A percentile compares a stretch with the other conserved stretches of the same genome.
Conservation (phyloP, 2,113 vertebrate genomes). For the Coptodon bakossiorum region DNA sequence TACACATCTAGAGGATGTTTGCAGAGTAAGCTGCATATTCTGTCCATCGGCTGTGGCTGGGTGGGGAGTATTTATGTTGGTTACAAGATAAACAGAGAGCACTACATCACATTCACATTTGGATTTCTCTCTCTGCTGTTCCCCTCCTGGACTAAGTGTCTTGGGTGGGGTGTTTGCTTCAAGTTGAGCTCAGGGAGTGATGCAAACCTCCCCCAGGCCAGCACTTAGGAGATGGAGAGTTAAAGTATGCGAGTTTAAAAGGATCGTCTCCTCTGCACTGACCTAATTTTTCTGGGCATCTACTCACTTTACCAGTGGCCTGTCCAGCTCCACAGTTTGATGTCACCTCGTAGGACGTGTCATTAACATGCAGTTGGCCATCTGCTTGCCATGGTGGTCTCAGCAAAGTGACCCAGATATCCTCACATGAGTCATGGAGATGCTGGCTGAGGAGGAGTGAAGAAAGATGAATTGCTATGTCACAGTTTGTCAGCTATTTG, state of each 20-base stretch:
- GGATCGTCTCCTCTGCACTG: not conserved
- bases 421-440: not conserved
- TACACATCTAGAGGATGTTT: constrained; percentile 42
- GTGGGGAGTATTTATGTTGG: constrained; percentile 62
- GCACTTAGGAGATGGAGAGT: constrained; percentile 13
- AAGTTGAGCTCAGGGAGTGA: constrained; percentile 46
- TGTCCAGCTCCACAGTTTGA: not conserved
- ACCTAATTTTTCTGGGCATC: not conserved
- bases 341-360: not conserved
- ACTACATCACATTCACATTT: not conserved
- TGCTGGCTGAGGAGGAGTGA: not conserved
- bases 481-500: not conserved
- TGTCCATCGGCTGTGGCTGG: constrained; percentile 41
- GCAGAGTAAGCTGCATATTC: constrained; percentile 9
- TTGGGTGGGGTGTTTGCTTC: constrained; percentile 33
- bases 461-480: not conserved
- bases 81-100: constrained; percentile 58
- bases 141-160: constrained; percentile 1
- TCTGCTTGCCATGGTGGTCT: not conserved
- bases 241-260: not conserved
- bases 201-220: constrained; percentile 45
- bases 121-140: not conserved
- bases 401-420: constrained; percentile 25
- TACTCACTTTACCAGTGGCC: not conserved
- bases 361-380: not conserved